Evolutionary conservation across 2,888 invertebrate genomes (phyloP).

Genomic region (Actias luna): DNA sequence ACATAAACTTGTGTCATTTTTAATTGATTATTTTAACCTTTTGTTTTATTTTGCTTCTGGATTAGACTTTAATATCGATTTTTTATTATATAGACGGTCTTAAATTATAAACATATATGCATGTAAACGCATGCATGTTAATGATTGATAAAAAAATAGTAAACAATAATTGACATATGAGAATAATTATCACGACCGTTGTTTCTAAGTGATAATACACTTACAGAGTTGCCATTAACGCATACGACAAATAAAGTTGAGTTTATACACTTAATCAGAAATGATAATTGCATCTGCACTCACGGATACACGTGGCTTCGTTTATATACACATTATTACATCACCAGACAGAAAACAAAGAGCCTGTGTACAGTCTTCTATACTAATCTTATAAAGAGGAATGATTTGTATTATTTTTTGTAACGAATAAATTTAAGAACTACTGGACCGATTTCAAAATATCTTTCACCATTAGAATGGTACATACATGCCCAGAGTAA

Average conservation of each 20-base stretch:
- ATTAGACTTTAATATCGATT: too few relatives aligned
- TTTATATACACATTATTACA: constrained; percentile 13
- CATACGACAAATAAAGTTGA: neutral
- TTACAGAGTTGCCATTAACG: constrained; percentile 18
- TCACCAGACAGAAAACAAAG: constrained; percentile 5
- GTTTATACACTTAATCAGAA: constrained; percentile 14
- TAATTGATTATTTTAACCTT: too few relatives aligned
- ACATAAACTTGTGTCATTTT: too few relatives aligned
- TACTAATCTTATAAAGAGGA: neutral
- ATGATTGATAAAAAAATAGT: neutral
- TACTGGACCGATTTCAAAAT: too few relatives aligned
- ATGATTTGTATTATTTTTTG: too few relatives aligned
- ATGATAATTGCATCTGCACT: constrained; percentile 16
- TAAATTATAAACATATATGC: too few relatives aligned
- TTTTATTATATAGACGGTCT: too few relatives aligned
- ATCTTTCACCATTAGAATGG: too few relatives aligned
- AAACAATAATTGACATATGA: neutral
- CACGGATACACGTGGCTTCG: constrained; percentile 14
- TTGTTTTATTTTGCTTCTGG: too few relatives aligned
- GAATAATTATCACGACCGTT: neutral
- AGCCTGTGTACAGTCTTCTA: neutral
- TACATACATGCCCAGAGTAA: too few relatives aligned
- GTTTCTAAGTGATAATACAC: neutral
- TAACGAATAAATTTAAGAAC: too few relatives aligned
- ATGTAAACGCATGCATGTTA: neutral